A percentile compares a stretch with the other conserved stretches of the same genome.
Conservation (phyloP, 2,113 vertebrate species). For the Coptodon bakossiorum region DNA sequence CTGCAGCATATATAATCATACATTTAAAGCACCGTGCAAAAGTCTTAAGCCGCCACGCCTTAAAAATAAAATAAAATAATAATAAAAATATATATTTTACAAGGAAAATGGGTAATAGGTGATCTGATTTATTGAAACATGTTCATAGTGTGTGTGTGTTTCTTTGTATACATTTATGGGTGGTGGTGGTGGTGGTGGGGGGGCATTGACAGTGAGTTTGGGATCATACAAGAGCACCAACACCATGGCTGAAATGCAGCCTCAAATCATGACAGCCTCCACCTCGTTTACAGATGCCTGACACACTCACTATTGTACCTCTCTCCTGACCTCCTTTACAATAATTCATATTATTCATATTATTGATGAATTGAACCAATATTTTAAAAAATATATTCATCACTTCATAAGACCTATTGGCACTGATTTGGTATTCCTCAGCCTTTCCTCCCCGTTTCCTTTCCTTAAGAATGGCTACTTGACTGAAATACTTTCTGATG, state of each 20-base stretch:
- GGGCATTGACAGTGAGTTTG: neutral
- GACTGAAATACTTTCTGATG: neutral
- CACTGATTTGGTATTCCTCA: neutral
- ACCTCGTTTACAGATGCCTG: neutral
- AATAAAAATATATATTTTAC: neutral
- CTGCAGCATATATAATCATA: neutral
- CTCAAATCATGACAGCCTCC: neutral
- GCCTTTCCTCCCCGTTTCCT: neutral
- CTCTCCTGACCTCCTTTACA: neutral
- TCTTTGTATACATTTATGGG: neutral
- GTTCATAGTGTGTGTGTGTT: neutral
- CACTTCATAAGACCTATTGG: neutral
- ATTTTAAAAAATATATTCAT: neutral
- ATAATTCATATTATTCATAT: neutral
- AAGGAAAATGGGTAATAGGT: neutral
- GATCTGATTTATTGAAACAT: neutral
- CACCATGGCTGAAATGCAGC: neutral
- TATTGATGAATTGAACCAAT: neutral
- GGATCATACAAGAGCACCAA: neutral
- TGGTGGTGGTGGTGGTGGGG: no score
- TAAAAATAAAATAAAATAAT: neutral
- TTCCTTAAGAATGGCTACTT: neutral
- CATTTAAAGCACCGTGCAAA: neutral
- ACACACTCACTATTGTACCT: neutral
- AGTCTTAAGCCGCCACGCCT: neutral